A percentile compares a stretch with the other conserved stretches of the same genome.
These are phyloP conservation scores for Isurus oxyrinchus DNA, from an alignment of 2,113 vertebrate species.

Conservation along the genomic window DNA sequence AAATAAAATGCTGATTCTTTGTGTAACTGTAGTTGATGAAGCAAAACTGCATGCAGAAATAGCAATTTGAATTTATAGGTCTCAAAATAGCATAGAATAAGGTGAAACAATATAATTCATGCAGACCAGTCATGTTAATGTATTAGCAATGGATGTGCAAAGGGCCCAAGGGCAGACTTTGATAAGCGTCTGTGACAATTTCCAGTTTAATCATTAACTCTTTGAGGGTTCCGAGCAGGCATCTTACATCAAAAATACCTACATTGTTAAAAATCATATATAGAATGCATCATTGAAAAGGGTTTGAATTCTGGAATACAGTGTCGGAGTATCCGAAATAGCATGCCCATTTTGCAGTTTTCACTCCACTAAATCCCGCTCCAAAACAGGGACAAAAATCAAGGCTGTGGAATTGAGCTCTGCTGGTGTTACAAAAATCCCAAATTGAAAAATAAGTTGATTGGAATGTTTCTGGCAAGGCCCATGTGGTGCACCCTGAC, in stretches of 20 bases:
- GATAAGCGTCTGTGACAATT: slow-evolving; percentile 18
- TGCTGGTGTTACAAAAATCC: not conserved
- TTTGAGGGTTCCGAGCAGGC: not conserved
- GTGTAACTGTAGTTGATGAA: not conserved
- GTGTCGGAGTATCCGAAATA: not conserved
- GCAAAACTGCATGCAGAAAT: not conserved
- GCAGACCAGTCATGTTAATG: not conserved
- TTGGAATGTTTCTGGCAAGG: not conserved
- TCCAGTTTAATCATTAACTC: slow-evolving; percentile 28
- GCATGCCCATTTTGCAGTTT: not conserved
- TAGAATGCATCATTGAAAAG: not conserved
- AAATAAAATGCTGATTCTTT: not conserved
- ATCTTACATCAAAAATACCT: not conserved
- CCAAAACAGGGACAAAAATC: not conserved
- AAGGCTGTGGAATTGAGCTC: not conserved
- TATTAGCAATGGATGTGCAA: not conserved
- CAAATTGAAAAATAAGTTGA: not conserved
- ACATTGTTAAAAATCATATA: not conserved
- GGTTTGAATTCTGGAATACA: not conserved
- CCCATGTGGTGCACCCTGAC: too few relatives aligned
- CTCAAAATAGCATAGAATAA: not conserved
- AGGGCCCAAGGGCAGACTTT: slow-evolving; percentile 21
- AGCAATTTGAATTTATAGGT: not conserved
- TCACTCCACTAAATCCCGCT: not conserved
- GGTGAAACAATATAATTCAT: slow-evolving; percentile 14